Conservation (phyloP, 2,113 vertebrate species). For the Euleptes europaea region DNA sequence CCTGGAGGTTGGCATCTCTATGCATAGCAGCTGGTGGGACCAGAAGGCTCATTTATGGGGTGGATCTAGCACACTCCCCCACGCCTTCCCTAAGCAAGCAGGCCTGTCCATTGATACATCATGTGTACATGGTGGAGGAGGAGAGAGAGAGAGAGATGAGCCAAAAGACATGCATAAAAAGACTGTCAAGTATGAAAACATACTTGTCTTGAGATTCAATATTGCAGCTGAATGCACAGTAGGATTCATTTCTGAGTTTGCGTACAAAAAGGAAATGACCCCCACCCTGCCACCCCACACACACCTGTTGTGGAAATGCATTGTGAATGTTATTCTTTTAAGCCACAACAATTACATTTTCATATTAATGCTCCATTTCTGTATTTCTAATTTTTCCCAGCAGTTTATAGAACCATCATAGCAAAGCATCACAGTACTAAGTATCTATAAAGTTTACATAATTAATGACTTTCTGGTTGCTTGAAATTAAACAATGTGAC, state of each 20-base stretch:
- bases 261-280: neutral
- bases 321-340: neutral
- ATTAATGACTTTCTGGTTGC: neutral
- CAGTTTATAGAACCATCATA: too few species aligned
- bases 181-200: neutral
- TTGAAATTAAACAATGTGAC: neutral
- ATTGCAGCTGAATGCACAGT: fast-evolving
- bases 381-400: too few species aligned
- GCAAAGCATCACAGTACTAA: neutral
- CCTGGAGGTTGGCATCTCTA: too few species aligned
- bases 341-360: neutral
- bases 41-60: too few species aligned
- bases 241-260: neutral
- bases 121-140: neutral
- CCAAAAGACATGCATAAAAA: too few species aligned
- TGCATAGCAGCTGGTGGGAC: too few species aligned
- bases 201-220: neutral
- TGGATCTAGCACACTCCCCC: too few species aligned
- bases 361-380: neutral
- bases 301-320: fast-evolving
- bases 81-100: too few species aligned
- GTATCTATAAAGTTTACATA: neutral
- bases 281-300: too few species aligned
- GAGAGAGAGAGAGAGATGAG: neutral
- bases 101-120: neutral